Percentiles rank a stretch among this genome's conserved stretches.
These are phyloP conservation scores for Limnothrissa miodon DNA, from an alignment of 2,113 vertebrate genomes.

Conservation along the genomic window DNA sequence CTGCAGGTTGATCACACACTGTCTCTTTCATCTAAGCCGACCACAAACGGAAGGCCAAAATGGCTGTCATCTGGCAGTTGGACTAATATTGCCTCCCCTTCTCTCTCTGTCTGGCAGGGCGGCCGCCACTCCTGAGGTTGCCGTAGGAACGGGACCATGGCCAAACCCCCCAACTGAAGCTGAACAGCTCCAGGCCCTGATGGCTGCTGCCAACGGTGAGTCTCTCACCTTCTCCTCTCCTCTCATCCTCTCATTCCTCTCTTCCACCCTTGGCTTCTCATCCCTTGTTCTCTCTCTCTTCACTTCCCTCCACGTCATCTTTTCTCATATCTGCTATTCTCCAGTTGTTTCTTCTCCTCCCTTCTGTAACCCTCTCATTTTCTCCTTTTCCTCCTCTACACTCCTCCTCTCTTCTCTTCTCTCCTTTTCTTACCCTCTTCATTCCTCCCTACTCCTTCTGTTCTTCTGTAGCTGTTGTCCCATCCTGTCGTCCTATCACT, in stretches of 20 bases:
- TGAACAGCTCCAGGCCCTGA: slow-evolving; percentile 95
- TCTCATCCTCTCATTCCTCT: not conserved
- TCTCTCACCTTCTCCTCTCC: slow-evolving; percentile 22
- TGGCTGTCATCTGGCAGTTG: slow-evolving; percentile 34
- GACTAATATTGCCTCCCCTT: slow-evolving; percentile 37
- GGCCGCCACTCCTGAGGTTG: slow-evolving; percentile 72
- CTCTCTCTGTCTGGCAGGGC: slow-evolving; percentile 54
- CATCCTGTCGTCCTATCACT: not conserved
- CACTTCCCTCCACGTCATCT: not conserved
- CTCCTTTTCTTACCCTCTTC: no score
- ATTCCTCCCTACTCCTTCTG: not conserved
- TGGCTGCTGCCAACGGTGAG: slow-evolving; percentile 94
- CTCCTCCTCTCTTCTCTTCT: not conserved
- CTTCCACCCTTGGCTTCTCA: not conserved
- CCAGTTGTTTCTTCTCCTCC: no score
- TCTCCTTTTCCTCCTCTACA: not conserved
- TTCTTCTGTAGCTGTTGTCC: not conserved
- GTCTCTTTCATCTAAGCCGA: not conserved
- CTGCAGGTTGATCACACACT: not conserved
- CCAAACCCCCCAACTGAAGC: slow-evolving; percentile 96
- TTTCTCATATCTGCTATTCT: not conserved
- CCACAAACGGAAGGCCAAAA: slow-evolving; percentile 25
- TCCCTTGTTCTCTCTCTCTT: not conserved
- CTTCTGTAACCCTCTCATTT: no score
- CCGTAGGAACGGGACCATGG: slow-evolving; percentile 94